Base-by-base conservation (phyloP, 2,797 vertebrate genomes). In the Myotis daubentonii region DNA sequence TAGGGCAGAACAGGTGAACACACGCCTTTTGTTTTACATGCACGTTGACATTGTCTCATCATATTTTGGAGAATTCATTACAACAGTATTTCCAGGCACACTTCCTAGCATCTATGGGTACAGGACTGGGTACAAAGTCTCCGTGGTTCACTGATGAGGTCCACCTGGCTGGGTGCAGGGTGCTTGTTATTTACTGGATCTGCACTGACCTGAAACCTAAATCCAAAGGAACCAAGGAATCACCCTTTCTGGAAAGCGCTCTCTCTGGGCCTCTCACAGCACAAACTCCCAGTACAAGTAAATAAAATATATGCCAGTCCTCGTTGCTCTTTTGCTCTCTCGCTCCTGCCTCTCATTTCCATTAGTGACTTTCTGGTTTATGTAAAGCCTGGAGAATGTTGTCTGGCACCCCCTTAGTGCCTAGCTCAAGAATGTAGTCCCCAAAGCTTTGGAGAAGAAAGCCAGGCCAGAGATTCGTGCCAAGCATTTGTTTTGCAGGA, bases 61-160 rank as follows among this genome's bases (percentile, higher is more conserved):
- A 3, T 60, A 16, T 20, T 51, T 38, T 72, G 22, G 2, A 38
- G 36, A 11, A 3, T 12, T 23, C 41, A 8, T 2, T 44, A 38
- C 8, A 7, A 22, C 6, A 11, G n/a, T 6, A 44, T 57, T 4
- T n/a, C 19, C 25, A 17, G 13, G 12, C 3, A 3, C 36, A 38
- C 12, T 17, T 15, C 28, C 11, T 13, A 33, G 8, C 16, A 22
- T 11, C 0, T 3, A 16, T 10, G 5, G 0, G 8, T 15, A 1
- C 25, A 13, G 6, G 13, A 47, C 49, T 8, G 20, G 41, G 1
- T 12, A 7, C 15, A 20, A 68, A 33, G 51, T n/a, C 55, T 44
- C 47, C 15, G 1, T 8, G 0, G 16, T 7, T 30, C 23, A 13
- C 66, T 84, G 71, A 60, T 2, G 3, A 66, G n/a, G 38, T 55